These are phyloP conservation scores for Leucoraja erinaceus DNA, from an alignment of 2,113 vertebrate genomes.

Conservation along the genomic window DNA sequence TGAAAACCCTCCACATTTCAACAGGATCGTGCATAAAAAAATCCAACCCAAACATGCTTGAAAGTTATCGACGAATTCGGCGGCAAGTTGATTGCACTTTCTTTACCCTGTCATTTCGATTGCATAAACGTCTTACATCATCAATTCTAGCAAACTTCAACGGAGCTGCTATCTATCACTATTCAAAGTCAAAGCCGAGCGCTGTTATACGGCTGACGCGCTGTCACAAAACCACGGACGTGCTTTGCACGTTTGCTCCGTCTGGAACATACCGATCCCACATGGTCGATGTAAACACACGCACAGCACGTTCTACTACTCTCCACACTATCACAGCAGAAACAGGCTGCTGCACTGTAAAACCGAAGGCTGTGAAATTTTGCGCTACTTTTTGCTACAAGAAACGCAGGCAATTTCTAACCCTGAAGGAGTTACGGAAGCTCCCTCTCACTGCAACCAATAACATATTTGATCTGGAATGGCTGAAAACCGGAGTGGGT, in stretches of 20 bases:
- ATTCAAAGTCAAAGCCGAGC: background rate
- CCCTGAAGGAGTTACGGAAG: background rate
- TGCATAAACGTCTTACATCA: background rate
- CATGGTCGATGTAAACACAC: background rate
- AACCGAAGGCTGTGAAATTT: background rate
- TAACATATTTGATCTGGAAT: background rate
- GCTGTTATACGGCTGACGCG: background rate
- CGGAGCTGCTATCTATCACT: background rate
- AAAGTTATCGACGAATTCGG: background rate
- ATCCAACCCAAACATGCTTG: background rate
- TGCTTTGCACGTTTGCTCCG: background rate
- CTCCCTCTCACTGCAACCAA: background rate
- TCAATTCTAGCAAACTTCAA: background rate
- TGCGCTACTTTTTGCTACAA: background rate
- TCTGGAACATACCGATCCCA: background rate
- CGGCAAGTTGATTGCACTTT: background rate
- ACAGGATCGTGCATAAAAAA: conserved; percentile 6
- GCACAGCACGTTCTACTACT: background rate
- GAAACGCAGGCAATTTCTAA: background rate
- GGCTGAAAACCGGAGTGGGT: background rate
- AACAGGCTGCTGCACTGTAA: background rate
- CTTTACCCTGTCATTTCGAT: background rate
- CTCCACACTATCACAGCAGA: background rate
- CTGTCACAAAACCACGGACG: background rate
- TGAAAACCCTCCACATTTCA: conserved; percentile 17